Evolutionary conservation across 2,888 invertebrate genomes (phyloP).

Genomic region (Bombyx huttoni): DNA sequence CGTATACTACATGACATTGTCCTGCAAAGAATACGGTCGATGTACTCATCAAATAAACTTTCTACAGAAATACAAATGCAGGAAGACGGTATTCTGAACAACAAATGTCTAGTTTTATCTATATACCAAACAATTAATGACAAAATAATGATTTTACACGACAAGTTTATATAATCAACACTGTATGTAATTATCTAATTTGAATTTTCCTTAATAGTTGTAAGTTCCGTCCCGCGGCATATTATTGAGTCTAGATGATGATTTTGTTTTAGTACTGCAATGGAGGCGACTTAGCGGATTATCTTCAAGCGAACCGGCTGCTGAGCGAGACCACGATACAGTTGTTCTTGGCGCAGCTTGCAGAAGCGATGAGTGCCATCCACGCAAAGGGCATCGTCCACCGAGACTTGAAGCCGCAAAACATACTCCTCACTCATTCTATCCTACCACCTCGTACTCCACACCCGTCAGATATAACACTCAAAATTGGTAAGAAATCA

Average conservation of each 20-base stretch:
- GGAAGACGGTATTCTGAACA: too few relatives aligned
- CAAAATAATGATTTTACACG: too few relatives aligned
- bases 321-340: constrained; percentile 98
- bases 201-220: too few relatives aligned
- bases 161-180: too few relatives aligned
- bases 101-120: too few relatives aligned
- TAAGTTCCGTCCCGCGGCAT: too few relatives aligned
- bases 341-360: constrained; percentile 94
- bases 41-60: too few relatives aligned
- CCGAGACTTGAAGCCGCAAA: constrained; percentile 99
- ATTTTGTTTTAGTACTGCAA: constrained; percentile 86
- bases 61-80: too few relatives aligned
- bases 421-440: constrained; percentile 94
- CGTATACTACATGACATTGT: too few relatives aligned
- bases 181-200: too few relatives aligned
- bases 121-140: too few relatives aligned
- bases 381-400: constrained; percentile 98
- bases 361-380: constrained; percentile 97
- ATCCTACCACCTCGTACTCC: constrained; percentile 75
- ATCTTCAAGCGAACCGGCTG: constrained; percentile 92
- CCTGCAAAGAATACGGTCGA: too few relatives aligned
- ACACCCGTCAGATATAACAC: constrained; percentile 85
- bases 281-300: constrained; percentile 98
- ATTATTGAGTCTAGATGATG: neutral
- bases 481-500: constrained; percentile 87